phyloP scores from a whole-genome alignment of 1,140 invertebrate genomes.

The Dendrolimus kikuchii region DNA sequence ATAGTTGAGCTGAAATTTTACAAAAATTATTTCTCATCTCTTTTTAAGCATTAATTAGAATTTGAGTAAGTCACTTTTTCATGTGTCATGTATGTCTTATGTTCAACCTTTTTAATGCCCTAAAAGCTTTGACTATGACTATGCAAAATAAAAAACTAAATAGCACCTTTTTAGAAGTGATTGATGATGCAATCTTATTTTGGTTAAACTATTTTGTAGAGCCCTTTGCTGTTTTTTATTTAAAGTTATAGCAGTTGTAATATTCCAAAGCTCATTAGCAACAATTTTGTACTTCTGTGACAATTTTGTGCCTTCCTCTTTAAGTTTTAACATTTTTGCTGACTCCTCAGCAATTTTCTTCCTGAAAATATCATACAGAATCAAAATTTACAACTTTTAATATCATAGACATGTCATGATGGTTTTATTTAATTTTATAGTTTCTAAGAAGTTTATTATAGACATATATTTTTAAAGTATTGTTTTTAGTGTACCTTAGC shows the following conservation, averaged over 20 bases:
- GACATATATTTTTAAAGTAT: too few species aligned
- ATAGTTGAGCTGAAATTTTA: conserved; percentile 27
- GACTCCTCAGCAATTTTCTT: conserved; percentile 64
- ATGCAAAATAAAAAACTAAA: conserved; percentile 1
- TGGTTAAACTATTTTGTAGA: conserved; percentile 41
- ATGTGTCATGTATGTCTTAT: too few species aligned
- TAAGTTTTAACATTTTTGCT: conserved; percentile 53
- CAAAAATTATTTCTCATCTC: too few species aligned
- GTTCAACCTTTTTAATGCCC: too few species aligned
- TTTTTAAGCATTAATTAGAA: too few species aligned
- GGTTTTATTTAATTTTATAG: too few species aligned
- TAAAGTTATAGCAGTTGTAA: conserved; percentile 50
- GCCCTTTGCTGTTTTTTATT: conserved; percentile 55
- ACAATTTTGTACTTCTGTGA: conserved; percentile 61
- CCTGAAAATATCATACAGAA: conserved; percentile 19
- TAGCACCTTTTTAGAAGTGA: conserved; percentile 53
- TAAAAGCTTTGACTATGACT: too few species aligned
- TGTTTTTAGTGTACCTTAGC: too few species aligned
- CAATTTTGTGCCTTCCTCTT: conserved; percentile 53
- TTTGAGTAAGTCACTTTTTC: too few species aligned
- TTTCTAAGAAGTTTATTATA: too few species aligned
- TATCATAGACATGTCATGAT: too few species aligned
- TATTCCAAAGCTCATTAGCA: conserved; percentile 50
- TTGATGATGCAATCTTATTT: conserved; percentile 54
- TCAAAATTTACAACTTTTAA: too few species aligned